Evolutionary conservation across 2,797 vertebrate genomes (phyloP).

Genomic region (Rhinella marina): DNA sequence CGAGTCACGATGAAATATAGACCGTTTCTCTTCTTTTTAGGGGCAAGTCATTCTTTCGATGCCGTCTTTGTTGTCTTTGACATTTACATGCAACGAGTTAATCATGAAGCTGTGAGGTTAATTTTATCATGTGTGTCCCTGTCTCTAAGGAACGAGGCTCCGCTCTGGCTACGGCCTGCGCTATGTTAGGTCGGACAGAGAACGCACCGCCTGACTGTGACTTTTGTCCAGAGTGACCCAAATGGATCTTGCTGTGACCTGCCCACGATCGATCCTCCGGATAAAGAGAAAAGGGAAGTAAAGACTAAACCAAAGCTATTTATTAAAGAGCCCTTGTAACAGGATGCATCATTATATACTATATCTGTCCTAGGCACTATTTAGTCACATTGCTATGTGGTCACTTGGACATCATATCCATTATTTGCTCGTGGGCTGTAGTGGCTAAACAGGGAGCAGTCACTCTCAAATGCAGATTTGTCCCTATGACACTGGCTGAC

Average conservation of each 20-base stretch:
- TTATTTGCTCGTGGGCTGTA: too few relatives aligned
- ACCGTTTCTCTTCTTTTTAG: conserved; percentile 39
- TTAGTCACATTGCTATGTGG: not conserved
- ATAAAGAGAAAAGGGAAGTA: conserved; percentile 15
- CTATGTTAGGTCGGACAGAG: conserved; percentile 44
- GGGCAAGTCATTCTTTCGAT: conserved; percentile 62
- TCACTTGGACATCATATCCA: too few relatives aligned
- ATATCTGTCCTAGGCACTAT: not conserved
- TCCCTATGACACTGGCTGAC: too few relatives aligned
- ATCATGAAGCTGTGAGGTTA: conserved; percentile 69
- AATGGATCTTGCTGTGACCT: conserved; percentile 12
- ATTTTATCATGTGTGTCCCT: conserved; percentile 69
- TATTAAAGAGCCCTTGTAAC: not conserved
- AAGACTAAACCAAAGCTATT: conserved; percentile 3
- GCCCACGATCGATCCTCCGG: not conserved
- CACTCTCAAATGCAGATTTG: too few relatives aligned
- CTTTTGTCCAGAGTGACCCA: conserved; percentile 30
- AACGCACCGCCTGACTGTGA: conserved; percentile 62
- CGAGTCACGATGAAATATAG: conserved; percentile 21
- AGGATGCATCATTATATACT: not conserved
- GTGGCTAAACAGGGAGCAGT: too few relatives aligned
- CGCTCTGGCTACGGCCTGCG: conserved; percentile 65
- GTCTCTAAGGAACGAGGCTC: conserved; percentile 74
- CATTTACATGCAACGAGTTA: conserved; percentile 67
- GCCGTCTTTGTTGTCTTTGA: conserved; percentile 63